phyloP scores from a whole-genome alignment of 2,113 vertebrate genomes.

The Sakesphorus luctuosus region DNA sequence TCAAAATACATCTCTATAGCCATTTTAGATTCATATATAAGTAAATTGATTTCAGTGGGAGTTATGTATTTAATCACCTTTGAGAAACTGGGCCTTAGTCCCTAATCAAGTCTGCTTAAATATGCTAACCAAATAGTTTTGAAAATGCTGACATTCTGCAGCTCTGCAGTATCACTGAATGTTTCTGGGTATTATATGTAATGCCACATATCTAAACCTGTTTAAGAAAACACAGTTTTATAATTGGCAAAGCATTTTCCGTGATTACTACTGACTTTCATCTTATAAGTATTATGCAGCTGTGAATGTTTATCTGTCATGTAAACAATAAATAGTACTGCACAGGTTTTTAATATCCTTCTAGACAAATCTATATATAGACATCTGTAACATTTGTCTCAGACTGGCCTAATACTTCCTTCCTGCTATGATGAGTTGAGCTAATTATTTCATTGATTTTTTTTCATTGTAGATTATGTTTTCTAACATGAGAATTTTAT shows the following conservation, averaged over 20 bases:
- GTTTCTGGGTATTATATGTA: background rate
- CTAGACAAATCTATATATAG: background rate
- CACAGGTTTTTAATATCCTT: background rate
- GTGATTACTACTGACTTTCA: background rate
- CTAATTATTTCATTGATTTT: background rate
- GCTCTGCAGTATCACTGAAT: background rate
- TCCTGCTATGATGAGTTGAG: background rate
- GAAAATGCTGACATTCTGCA: constrained; percentile 12
- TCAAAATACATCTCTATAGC: background rate
- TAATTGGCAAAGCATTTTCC: background rate
- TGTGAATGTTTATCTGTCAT: background rate
- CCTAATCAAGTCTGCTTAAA: constrained; percentile 20
- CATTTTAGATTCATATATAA: constrained; percentile 1
- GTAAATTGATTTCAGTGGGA: constrained; percentile 52
- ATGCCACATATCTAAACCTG: background rate
- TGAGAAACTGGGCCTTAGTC: constrained; percentile 11
- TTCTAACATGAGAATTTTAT: background rate
- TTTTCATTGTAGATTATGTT: background rate
- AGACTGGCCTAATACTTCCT: background rate
- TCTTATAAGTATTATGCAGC: background rate
- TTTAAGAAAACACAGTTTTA: background rate
- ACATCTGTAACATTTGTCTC: background rate
- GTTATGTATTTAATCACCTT: constrained; percentile 30
- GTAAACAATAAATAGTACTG: background rate
- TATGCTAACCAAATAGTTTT: constrained; percentile 3